phyloP scores from a whole-genome alignment of 2,113 vertebrate genomes.

The Odontesthes bonariensis region DNA sequence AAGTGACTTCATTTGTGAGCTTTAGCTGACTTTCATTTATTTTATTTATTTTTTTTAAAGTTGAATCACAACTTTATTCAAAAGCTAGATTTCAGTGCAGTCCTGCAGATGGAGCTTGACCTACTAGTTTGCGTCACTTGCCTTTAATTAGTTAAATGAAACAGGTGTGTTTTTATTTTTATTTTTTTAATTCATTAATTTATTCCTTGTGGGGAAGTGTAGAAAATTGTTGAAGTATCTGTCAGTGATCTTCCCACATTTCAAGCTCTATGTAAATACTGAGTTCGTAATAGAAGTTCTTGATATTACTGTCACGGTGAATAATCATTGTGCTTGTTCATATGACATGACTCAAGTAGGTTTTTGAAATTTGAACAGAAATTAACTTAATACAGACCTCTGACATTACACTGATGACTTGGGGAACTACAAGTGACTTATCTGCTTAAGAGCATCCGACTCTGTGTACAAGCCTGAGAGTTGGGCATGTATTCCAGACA shows the following conservation, averaged over 20 bases:
- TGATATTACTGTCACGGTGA: too few species aligned
- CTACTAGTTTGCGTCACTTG: background rate
- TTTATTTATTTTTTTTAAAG: background rate
- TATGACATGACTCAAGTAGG: too few species aligned
- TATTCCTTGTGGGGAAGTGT: background rate
- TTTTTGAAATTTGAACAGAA: too few species aligned
- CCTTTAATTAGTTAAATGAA: background rate
- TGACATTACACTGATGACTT: too few species aligned
- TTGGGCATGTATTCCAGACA: too few species aligned
- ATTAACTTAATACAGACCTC: too few species aligned
- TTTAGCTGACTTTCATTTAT: background rate
- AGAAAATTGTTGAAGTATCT: background rate
- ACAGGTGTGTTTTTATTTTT: too few species aligned
- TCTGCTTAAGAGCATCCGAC: too few species aligned
- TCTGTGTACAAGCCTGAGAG: too few species aligned
- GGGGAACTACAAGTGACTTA: too few species aligned
- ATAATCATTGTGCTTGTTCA: too few species aligned
- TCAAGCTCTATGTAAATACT: background rate
- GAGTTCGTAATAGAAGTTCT: background rate
- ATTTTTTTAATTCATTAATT: background rate
- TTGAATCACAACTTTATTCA: background rate
- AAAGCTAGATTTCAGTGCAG: background rate
- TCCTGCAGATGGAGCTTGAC: background rate
- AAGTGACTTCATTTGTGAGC: slow-evolving; percentile 3
- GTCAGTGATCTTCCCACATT: background rate